Base-by-base conservation (phyloP, 2,113 vertebrate species). In the Coracopsis vasa region DNA sequence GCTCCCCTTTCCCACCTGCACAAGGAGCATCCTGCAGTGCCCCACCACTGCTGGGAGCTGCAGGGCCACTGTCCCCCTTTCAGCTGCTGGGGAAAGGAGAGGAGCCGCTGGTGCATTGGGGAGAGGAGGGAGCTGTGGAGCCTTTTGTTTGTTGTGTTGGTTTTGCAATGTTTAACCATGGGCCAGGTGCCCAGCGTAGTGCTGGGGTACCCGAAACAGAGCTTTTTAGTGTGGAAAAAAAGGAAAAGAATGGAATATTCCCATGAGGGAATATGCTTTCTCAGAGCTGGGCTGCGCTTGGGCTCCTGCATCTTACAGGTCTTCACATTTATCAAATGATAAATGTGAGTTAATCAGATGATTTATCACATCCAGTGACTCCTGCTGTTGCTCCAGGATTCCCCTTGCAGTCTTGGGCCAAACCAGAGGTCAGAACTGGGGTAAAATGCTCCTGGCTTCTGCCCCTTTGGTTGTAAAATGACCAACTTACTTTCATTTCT, bases 331-430 rank as follows among this genome's bases (percentile, higher is more conserved):
- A 44, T 70, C 35, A 81, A 24, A 37, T 17, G n/a, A 81, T 42
- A 71, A 74, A 73, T n/a, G 48, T 69, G 82, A 80, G 73, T 83
- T 51, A 48, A 87, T 44, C 20, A 25, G 67, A 42, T 33, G 28
- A 28, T 88, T 90, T 80, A 45, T 74, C 86, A 42, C 35, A 33
- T 11, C 28, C 10, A 7, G 7, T 10, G 54, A 78, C 50, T 80
- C 67, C 27, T 94, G 77, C 50, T 77, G 45, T 80, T 80, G 67
- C 62, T 93, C 44, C 33, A 86, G 91, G 75, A 92, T 95, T 92
- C 69, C 53, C 62, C 50, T 88, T 88, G 83, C 1, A 2, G 42
- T 78, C 50, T 81, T 0, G 2, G 47, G 83, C 91, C 89, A 96
- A 95, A 87, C 54, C 69, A 72, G 69, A 84, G 72, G 86, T 86